phyloP scores from a whole-genome alignment of 2,797 vertebrate species.

The Alauda arvensis region DNA sequence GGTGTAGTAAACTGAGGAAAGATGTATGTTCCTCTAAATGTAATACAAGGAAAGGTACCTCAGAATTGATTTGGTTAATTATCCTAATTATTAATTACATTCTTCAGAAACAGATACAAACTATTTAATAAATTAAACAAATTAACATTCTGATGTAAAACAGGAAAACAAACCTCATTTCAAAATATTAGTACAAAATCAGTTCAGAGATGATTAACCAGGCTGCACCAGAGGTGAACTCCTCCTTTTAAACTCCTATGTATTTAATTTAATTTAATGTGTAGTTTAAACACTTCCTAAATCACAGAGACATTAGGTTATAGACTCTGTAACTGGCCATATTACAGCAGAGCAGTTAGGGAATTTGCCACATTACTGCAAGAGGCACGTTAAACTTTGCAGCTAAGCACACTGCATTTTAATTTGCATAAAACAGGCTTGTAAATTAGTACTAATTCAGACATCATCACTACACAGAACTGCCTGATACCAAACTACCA shows the following conservation, averaged over 20 bases:
- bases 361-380: background rate
- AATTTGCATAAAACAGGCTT: background rate
- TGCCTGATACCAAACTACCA: background rate
- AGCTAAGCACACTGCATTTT: conserved; percentile 8
- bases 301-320: background rate
- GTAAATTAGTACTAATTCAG: background rate
- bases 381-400: background rate
- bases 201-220: background rate
- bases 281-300: background rate
- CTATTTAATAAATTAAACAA: conserved; percentile 15
- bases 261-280: conserved; percentile 4
- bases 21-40: background rate
- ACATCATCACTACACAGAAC: background rate
- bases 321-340: background rate
- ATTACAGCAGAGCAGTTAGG: background rate
- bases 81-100: conserved; percentile 23
- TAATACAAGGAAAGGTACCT: background rate
- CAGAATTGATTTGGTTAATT: background rate
- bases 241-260: background rate
- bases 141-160: conserved; percentile 7
- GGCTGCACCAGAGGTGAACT: background rate
- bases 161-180: conserved; percentile 25
- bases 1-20: background rate
- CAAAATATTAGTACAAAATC: conserved; percentile 21
- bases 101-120: background rate